Evolutionary conservation across 2,888 invertebrate genomes (phyloP).

Genomic region (Chymomyza caudatula): DNA sequence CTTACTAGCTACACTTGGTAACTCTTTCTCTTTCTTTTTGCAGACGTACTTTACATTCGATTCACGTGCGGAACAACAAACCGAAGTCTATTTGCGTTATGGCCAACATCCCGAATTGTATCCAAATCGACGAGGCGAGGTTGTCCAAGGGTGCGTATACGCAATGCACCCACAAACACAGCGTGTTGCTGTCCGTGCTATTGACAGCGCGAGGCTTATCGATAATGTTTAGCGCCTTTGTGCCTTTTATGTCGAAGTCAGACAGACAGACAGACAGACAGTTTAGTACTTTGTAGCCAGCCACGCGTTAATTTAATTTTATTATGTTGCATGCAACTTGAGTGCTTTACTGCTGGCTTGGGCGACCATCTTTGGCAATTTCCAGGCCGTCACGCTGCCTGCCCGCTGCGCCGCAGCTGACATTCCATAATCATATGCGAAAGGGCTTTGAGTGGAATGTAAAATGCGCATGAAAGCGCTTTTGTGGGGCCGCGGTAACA

Average conservation of each 20-base stretch:
- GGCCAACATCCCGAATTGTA: constrained; percentile 96
- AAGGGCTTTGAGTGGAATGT: neutral
- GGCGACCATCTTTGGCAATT: constrained; percentile 28
- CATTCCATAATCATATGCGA: constrained; percentile 69
- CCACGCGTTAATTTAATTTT: constrained; percentile 65
- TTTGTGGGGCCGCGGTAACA: constrained; percentile 45
- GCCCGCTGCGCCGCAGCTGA: neutral
- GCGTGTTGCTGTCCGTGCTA: neutral
- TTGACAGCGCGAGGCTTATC: constrained; percentile 42
- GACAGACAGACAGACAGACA: constrained; percentile 19
- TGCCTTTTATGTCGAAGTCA: constrained; percentile 41
- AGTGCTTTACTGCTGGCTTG: constrained; percentile 36
- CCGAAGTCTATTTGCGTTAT: constrained; percentile 92
- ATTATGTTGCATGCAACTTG: constrained; percentile 62
- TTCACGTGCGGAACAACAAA: constrained; percentile 92
- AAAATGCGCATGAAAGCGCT: constrained; percentile 8
- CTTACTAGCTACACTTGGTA: constrained; percentile 5
- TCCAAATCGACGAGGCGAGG: constrained; percentile 92
- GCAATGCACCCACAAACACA: constrained; percentile 17
- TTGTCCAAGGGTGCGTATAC: constrained; percentile 87
- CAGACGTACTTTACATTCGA: constrained; percentile 89
- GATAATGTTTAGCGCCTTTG: constrained; percentile 51
- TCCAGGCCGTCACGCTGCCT: constrained; percentile 14
- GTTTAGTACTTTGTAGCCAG: constrained; percentile 53
- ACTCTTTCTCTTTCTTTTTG: constrained; percentile 37